phyloP scores from a whole-genome alignment of 2,113 vertebrate genomes.

The Todiramphus chloris region DNA sequence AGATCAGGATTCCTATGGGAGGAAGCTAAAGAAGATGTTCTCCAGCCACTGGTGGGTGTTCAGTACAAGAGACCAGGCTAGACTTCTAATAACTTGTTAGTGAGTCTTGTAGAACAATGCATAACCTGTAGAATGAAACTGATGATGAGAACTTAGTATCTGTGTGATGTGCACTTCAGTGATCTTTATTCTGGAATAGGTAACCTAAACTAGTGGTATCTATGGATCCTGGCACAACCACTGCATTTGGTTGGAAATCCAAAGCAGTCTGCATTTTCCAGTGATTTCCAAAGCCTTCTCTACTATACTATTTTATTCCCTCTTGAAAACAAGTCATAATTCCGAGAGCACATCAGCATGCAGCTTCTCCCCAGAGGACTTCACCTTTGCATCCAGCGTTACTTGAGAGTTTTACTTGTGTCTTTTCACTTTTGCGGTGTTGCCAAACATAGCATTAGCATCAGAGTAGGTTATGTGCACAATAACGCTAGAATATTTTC shows the following conservation, averaged over 20 bases:
- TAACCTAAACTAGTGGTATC: background rate
- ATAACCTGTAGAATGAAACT: background rate
- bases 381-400: background rate
- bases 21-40: background rate
- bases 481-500: background rate
- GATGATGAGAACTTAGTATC: background rate
- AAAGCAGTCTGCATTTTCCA: background rate
- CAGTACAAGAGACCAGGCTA: background rate
- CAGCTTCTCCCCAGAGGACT: background rate
- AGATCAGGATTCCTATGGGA: accelerated
- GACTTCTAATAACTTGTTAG: background rate
- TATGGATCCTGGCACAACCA: background rate
- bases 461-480: background rate
- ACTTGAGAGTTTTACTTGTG: background rate
- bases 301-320: background rate
- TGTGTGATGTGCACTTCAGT: accelerated
- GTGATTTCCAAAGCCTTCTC: background rate
- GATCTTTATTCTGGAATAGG: background rate
- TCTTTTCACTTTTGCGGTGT: background rate
- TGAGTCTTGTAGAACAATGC: background rate
- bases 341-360: background rate
- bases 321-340: background rate
- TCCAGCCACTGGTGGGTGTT: background rate
- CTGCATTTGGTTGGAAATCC: background rate
- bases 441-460: background rate